Base-by-base conservation (phyloP, 2,888 invertebrate genomes). In the Cephus pulcher region DNA sequence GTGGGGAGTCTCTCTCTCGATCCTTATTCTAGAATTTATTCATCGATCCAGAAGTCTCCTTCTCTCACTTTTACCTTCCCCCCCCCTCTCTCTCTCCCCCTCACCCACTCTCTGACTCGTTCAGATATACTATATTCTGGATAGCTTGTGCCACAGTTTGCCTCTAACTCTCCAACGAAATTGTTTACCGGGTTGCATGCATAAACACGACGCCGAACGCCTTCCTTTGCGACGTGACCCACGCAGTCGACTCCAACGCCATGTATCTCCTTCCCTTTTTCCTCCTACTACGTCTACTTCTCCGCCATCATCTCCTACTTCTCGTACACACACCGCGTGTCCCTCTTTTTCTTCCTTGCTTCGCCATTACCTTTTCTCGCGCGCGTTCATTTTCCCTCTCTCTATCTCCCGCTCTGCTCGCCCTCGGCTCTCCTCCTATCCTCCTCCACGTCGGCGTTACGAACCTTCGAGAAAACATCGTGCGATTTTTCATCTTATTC, bases 391-490 rank as follows among this genome's bases (percentile, higher is more conserved):
- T 34, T n/a, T 69, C 83, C 84, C 82, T 79, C 83, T 77, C 76
- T 78, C 78, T 78, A 75, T 73, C 79, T 77, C 69, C 75, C 71
- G 74, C 76, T 69, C n/a, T 33, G 40, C 75, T 56, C 33, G 12
- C 71, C 71, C 12, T 33, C 23, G 12, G 71, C 71, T 34, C 76
- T 75, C 34, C 34, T 71, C 71, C 30, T 34, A 15, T 34, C 33
- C 77, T 33, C 75, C 70, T 32, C 75, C 80, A 75, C 77, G 78
- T 76, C 78, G 81, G 77, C 82, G 82, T 84, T 87, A 88, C 87
- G 86, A 89, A 88, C 89, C 86, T 88, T 90, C 84, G 87, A 87
- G 89, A 89, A 90, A 90, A 89, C 88, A 88, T 89, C 85, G 82
- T 80, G 80, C 82, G 77, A 81, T 80, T 83, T 84, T 82, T 82